These are phyloP conservation scores for Xiphorhynchus erythropygius DNA, from an alignment of 2,797 vertebrate genomes.

Conservation along the genomic window DNA sequence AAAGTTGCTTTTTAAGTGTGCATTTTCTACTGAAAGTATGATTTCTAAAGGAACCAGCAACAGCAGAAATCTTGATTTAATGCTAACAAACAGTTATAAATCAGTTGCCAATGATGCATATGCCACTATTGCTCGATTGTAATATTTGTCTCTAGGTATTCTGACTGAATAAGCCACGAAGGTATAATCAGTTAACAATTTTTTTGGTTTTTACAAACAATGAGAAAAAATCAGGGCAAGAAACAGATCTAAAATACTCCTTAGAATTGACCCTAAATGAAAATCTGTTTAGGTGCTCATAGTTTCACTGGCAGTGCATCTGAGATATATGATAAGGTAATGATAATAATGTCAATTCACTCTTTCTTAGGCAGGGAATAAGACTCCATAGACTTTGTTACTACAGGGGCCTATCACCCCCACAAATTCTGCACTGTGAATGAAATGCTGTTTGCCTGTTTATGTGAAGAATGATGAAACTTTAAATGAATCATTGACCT, in stretches of 20 bases:
- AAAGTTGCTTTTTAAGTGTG: not conserved
- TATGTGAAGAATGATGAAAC: constrained; percentile 85
- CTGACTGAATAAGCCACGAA: not conserved
- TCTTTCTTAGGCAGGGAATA: constrained; percentile 67
- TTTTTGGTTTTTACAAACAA: not conserved
- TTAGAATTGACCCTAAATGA: constrained; percentile 57
- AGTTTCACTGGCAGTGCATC: constrained; percentile 49
- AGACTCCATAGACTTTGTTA: constrained; percentile 35
- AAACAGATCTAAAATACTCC: constrained; percentile 19
- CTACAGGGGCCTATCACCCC: constrained; percentile 42
- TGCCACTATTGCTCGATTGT: not conserved
- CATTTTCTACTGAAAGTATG: not conserved
- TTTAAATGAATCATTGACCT: constrained; percentile 89
- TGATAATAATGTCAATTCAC: constrained; percentile 54
- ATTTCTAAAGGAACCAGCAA: not conserved
- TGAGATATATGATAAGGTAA: constrained; percentile 61
- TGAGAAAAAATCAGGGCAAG: constrained; percentile 11
- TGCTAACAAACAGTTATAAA: not conserved
- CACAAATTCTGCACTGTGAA: constrained; percentile 59
- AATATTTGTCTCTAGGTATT: not conserved
- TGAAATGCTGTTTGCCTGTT: constrained; percentile 79
- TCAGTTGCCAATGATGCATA: not conserved
- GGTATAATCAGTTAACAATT: not conserved
- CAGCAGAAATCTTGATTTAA: not conserved
- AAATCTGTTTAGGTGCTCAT: constrained; percentile 59